A percentile compares a stretch with the other conserved stretches of the same genome.
Conservation (phyloP, 1,140 invertebrate genomes). For the Drosophila repleta region DNA sequence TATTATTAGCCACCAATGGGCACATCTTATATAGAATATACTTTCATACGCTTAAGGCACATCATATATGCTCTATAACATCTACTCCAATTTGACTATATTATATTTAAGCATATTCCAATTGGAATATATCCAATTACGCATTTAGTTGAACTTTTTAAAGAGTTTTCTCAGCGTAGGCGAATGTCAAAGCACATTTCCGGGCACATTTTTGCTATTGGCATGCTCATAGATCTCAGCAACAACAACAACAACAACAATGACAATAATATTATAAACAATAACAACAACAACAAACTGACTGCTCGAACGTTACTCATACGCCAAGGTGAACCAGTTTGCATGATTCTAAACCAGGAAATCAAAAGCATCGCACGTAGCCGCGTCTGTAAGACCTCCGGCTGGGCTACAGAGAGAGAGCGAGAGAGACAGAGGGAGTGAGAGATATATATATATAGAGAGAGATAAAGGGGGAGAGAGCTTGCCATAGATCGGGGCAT, state of each 20-base stretch:
- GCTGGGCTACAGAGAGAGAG: background rate
- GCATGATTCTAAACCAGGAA: slow-evolving; percentile 82
- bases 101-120: no score
- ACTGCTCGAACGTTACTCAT: slow-evolving; percentile 61
- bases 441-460: no score
- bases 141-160: background rate
- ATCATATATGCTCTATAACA: no score
- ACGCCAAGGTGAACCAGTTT: slow-evolving; percentile 79
- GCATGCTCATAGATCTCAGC: slow-evolving; percentile 54
- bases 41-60: no score
- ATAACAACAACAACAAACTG: slow-evolving; percentile 31
- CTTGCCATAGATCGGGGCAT: slow-evolving; percentile 27
- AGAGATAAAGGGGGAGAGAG: slow-evolving; percentile 3
- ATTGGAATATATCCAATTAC: no score
- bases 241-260: slow-evolving; percentile 17
- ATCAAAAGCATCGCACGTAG: slow-evolving; percentile 63
- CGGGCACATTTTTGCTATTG: slow-evolving; percentile 58
- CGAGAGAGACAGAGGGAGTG: background rate
- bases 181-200: slow-evolving; percentile 67
- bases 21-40: no score
- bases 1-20: no score
- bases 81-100: no score
- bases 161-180: slow-evolving; percentile 52
- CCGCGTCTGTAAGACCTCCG: slow-evolving; percentile 38
- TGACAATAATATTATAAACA: slow-evolving; percentile 11